Evolutionary conservation across 2,888 invertebrate species (phyloP).

Genomic region (Ophraella communa): DNA sequence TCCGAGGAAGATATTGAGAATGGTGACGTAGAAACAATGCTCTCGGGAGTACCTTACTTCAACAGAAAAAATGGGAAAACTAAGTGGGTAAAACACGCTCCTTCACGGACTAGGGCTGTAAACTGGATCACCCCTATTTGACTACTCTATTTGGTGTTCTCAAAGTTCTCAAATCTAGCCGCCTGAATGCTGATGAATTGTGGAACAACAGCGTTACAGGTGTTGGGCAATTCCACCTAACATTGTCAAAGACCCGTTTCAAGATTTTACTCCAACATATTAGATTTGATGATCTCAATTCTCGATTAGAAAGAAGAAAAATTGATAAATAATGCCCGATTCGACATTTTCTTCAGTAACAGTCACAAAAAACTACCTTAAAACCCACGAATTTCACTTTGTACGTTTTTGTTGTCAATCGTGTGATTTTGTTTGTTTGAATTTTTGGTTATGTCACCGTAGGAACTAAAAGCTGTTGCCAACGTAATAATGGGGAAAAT

Average conservation of each 20-base stretch:
- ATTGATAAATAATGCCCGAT: not conserved
- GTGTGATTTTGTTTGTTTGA: too few species aligned
- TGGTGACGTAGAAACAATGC: not conserved
- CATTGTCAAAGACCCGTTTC: slow-evolving; percentile 11
- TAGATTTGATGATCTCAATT: slow-evolving; percentile 1
- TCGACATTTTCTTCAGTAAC: too few species aligned
- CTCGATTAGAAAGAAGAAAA: not conserved
- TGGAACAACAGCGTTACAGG: slow-evolving; percentile 10
- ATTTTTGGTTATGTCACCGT: too few species aligned
- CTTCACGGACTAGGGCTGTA: not conserved
- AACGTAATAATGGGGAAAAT: too few species aligned
- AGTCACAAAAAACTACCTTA: too few species aligned
- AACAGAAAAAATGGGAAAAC: too few species aligned
- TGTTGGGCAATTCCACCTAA: slow-evolving; percentile 19
- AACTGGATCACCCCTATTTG: not conserved
- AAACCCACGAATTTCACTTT: too few species aligned
- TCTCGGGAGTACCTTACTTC: too few species aligned
- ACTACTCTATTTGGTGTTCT: slow-evolving; percentile 22
- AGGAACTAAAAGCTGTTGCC: too few species aligned
- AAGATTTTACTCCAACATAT: not conserved
- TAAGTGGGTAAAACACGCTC: too few species aligned
- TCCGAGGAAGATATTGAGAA: not conserved
- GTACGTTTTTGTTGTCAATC: too few species aligned
- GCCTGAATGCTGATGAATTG: slow-evolving; percentile 7
- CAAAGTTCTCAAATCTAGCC: slow-evolving; percentile 9